Evolutionary conservation across 2,113 vertebrate species (phyloP), one percentile per base, ranked within the genome.

Genomic region (Asarcornis scutulata): DNA sequence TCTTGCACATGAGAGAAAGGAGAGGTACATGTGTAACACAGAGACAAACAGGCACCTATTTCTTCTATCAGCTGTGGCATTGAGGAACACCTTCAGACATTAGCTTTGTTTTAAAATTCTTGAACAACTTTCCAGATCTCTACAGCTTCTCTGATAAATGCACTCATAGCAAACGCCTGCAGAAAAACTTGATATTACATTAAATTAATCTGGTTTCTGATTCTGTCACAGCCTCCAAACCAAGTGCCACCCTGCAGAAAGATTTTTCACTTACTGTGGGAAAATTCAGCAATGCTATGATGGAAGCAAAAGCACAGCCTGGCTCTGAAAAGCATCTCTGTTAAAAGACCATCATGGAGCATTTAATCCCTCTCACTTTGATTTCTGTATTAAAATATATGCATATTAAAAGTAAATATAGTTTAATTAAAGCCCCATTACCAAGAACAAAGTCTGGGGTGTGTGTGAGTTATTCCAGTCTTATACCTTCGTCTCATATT

Each of bases 151-250:
- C 36, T 72, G 71, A 64, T 64, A 85, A 78, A 55, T 0, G 1
- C 40, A 25, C 29, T 72, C 62, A 21, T 16, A 58, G 26, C 75
- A 88, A 89, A 89, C 22, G 23, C 44, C 59, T 69, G 44, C 63
- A 88, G 44, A 32, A 80, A 76, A 85, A 86, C 34, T 9, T 52
- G 53, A 55, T 71, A 77, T 44, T 69, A 59, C 0, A 0, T 77
- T 63, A 93, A 94, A 95, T 59, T 66, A 83, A 92, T 86, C 36
- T 55, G n/a, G 63, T 93, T 95, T 97, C 67, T 48, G 40, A 21
- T 83, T 76, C 67, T 62, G 38, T 76, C 88, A 66, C 6, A 86
- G 50, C 13, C 53, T 88, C 67, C 75, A 95, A 64, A 87, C 29
- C 62, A 78, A 84, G 87, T 3, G 82, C 25, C 75, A 85, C 48